phyloP scores from a whole-genome alignment of 2,797 vertebrate species.

The Otus scops region DNA sequence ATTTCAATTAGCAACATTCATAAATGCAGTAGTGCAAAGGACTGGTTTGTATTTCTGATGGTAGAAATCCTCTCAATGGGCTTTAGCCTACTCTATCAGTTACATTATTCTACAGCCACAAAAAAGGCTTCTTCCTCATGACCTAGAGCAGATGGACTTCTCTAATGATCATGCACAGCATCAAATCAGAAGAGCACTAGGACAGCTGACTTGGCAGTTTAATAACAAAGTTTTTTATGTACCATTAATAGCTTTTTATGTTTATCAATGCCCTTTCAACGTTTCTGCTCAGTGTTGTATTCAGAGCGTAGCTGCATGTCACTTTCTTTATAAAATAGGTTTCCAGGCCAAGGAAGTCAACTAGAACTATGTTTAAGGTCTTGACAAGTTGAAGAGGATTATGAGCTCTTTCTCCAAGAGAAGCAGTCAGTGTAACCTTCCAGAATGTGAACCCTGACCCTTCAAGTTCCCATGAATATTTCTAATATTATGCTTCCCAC shows the following conservation, averaged over 20 bases:
- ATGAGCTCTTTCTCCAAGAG: neutral
- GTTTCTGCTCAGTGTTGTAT: neutral
- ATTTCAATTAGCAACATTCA: neutral
- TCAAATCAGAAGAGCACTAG: neutral
- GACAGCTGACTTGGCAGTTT: neutral
- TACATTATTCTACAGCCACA: neutral
- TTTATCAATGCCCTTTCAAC: neutral
- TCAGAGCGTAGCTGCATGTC: neutral
- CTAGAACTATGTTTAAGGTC: neutral
- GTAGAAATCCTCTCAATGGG: neutral
- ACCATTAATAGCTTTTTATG: neutral
- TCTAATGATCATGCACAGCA: neutral
- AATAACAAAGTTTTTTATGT: neutral
- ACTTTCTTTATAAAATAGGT: neutral
- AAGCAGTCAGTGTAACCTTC: neutral
- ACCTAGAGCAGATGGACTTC: neutral
- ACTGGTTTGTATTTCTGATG: neutral
- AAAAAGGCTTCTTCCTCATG: neutral
- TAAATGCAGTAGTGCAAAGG: neutral
- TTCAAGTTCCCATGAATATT: neutral
- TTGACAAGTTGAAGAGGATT: neutral
- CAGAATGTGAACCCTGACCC: neutral
- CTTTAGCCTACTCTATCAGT: neutral
- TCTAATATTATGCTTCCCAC: neutral
- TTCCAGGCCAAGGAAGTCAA: constrained; percentile 16